A percentile compares a stretch with the other conserved stretches of the same genome.
phyloP scores from a whole-genome alignment of 2,888 invertebrate genomes.

The Psococerastis gibbosa region DNA sequence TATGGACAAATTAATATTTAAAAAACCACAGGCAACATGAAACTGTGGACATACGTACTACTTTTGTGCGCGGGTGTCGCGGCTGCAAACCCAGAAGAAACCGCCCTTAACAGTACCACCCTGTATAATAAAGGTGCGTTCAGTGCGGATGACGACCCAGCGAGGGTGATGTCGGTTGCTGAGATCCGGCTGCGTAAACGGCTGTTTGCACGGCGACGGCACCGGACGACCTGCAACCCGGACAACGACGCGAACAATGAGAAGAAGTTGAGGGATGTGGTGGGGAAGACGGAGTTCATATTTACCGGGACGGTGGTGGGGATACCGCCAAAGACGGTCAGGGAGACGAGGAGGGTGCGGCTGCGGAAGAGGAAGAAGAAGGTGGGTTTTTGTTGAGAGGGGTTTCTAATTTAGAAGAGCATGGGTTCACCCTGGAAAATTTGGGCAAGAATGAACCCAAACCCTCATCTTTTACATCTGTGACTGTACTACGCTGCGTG shows the following conservation, averaged over 20 bases:
- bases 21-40: no score
- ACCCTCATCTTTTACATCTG: not conserved
- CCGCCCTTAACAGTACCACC: no score
- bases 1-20: no score
- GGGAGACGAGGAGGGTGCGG: not conserved
- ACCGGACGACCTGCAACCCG: slow-evolving; percentile 1
- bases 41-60: no score
- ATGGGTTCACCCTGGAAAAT: no score
- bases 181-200: not conserved
- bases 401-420: no score
- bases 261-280: slow-evolving; percentile 1
- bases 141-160: not conserved
- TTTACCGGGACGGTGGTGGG: slow-evolving; percentile 5
- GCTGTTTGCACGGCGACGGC: not conserved
- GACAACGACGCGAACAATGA: slow-evolving; percentile 6
- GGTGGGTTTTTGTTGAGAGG: not conserved
- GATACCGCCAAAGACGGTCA: not conserved
- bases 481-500: no score
- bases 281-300: not conserved
- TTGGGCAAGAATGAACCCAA: not conserved
- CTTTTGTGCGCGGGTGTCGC: no score
- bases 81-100: no score
- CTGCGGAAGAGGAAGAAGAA: not conserved
- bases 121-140: no score
- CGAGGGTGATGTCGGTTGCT: not conserved